Evolutionary conservation across 1,140 invertebrate genomes (phyloP).

Genomic region (Caenorhabditis tropicalis): DNA sequence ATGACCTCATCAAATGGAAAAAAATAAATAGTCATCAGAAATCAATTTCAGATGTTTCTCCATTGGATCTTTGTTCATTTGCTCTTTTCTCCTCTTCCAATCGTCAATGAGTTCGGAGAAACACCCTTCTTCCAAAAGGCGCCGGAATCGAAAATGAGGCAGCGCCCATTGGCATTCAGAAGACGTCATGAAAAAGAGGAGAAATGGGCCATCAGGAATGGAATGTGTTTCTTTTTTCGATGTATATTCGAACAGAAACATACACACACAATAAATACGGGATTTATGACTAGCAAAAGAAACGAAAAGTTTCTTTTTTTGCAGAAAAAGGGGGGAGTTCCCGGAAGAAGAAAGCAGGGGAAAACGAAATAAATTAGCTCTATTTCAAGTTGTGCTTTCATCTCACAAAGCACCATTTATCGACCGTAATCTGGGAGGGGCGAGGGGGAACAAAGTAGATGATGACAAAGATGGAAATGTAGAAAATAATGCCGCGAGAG

Average conservation of each 20-base stretch:
- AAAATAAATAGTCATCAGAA: background rate
- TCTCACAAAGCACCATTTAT: no score
- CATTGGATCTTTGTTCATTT: background rate
- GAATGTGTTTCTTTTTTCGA: background rate
- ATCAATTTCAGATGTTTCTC: no score
- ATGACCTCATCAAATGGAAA: background rate
- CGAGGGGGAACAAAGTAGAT: no score
- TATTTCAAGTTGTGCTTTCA: no score
- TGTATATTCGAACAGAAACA: no score
- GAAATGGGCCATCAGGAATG: background rate
- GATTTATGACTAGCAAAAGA: background rate
- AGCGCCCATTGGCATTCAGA: slow-evolving; percentile 25
- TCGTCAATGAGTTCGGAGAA: background rate
- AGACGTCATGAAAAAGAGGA: background rate
- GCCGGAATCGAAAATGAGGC: slow-evolving; percentile 16
- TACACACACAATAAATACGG: slow-evolving; percentile 8
- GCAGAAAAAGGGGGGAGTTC: background rate
- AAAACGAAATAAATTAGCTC: no score
- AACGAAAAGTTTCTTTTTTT: background rate
- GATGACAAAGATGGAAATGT: no score
- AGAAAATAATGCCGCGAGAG: no score
- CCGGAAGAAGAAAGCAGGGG: no score
- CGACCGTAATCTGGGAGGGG: no score
- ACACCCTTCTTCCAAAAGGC: background rate
- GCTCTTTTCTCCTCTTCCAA: background rate